A percentile compares a stretch with the other conserved stretches of the same genome.
These are phyloP conservation scores for Solen grandis DNA, from an alignment of 1,140 invertebrate species.

Conservation along the genomic window DNA sequence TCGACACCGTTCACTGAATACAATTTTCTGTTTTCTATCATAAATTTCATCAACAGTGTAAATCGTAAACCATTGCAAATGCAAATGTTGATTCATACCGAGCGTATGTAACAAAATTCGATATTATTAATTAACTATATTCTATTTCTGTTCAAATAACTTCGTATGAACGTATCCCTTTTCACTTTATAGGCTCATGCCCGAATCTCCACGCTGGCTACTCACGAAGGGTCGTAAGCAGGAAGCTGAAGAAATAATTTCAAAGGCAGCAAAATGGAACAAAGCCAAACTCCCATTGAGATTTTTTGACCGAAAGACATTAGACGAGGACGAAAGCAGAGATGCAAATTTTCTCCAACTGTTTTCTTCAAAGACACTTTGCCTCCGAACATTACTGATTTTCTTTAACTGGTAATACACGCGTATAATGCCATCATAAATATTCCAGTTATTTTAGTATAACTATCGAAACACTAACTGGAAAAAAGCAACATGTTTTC, in stretches of 20 bases:
- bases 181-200: constrained; percentile 50
- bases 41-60: no score
- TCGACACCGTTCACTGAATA: no score
- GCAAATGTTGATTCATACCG: no score
- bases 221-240: constrained; percentile 31
- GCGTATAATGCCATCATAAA: no score
- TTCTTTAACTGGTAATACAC: constrained; percentile 68
- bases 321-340: neutral
- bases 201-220: constrained; percentile 66
- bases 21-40: no score
- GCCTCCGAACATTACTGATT: constrained; percentile 45
- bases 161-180: neutral
- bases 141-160: no score
- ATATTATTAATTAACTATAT: no score
- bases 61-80: no score
- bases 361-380: constrained; percentile 34
- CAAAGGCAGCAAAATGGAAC: constrained; percentile 61
- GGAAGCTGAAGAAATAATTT: constrained; percentile 52
- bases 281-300: constrained; percentile 53
- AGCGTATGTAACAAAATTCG: no score
- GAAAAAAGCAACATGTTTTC: constrained; percentile 7
- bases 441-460: no score
- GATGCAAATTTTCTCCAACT: constrained; percentile 26
- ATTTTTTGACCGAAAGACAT: constrained; percentile 29
- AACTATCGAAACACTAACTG: no score